Conservation (phyloP, 2,888 invertebrate species). For the Andrena bicolor region DNA sequence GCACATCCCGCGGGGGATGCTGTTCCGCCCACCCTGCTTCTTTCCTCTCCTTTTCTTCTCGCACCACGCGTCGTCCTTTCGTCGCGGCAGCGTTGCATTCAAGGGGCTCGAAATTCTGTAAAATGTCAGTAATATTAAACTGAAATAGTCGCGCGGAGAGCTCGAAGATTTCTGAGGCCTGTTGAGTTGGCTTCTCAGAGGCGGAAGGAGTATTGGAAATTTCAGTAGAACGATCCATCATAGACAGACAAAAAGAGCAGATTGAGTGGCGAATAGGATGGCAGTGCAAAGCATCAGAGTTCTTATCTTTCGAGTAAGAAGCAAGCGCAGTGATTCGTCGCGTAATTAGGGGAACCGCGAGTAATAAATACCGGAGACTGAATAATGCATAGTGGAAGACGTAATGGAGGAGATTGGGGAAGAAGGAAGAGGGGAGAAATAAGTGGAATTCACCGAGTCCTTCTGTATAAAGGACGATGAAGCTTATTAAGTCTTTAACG, state of each 20-base stretch:
- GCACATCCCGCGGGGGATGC: constrained; percentile 45
- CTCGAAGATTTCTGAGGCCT: neutral
- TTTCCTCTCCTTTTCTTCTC: constrained; percentile 16
- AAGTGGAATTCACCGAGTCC: constrained; percentile 30
- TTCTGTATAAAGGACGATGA: constrained; percentile 2
- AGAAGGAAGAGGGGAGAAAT: constrained; percentile 19
- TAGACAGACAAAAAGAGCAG: neutral
- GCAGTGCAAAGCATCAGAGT: neutral
- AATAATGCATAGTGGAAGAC: constrained; percentile 58
- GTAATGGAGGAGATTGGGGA: constrained; percentile 48
- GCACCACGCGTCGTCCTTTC: neutral
- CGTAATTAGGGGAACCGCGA: constrained; percentile 45
- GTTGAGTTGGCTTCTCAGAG: neutral
- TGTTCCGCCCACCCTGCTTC: constrained; percentile 14
- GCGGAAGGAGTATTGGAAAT: neutral
- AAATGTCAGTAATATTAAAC: neutral
- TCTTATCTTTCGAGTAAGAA: constrained; percentile 34
- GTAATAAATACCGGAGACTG: constrained; percentile 49
- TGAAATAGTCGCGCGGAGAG: neutral
- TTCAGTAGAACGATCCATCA: neutral
- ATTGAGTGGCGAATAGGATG: neutral
- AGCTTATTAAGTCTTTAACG: neutral
- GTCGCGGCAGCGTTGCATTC: neutral
- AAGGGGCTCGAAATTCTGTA: neutral
- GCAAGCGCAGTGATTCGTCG: constrained; percentile 20